Conservation (phyloP, 2,113 vertebrate species). For the Potamarius usumacintae region DNA sequence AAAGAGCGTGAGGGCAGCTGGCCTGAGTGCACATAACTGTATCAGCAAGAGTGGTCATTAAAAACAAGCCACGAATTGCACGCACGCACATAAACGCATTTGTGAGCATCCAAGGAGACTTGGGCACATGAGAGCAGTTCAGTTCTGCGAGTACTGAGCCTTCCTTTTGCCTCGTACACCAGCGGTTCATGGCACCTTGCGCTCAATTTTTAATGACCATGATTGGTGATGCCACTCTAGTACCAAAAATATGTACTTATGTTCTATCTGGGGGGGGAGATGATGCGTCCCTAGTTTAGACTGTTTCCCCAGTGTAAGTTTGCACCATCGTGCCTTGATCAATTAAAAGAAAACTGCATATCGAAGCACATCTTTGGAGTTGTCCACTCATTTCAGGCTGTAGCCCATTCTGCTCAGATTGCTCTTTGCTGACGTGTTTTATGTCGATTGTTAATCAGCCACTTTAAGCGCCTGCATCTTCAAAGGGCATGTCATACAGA, state of each 20-base stretch:
- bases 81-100: not conserved
- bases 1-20: not conserved
- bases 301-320: slow-evolving; percentile 11
- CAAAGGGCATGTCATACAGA: slow-evolving; percentile 48
- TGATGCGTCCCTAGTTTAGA: not conserved
- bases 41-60: not conserved
- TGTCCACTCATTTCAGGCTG: slow-evolving; percentile 24
- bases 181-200: not conserved
- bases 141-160: not conserved
- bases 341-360: slow-evolving; percentile 39
- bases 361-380: slow-evolving; percentile 16
- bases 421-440: slow-evolving; percentile 41
- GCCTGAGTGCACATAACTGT: not conserved
- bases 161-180: not conserved
- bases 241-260: not conserved
- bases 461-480: slow-evolving; percentile 60
- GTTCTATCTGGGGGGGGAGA: not conserved
- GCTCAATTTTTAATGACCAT: not conserved
- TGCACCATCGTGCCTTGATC: slow-evolving; percentile 32
- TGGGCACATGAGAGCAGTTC: not conserved
- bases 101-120: not conserved
- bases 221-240: not conserved
- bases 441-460: slow-evolving; percentile 68
- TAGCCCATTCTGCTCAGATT: slow-evolving; percentile 11
- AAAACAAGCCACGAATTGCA: not conserved